Evolutionary conservation across 2,888 invertebrate genomes (phyloP).

Genomic region (Phalera bucephala): DNA sequence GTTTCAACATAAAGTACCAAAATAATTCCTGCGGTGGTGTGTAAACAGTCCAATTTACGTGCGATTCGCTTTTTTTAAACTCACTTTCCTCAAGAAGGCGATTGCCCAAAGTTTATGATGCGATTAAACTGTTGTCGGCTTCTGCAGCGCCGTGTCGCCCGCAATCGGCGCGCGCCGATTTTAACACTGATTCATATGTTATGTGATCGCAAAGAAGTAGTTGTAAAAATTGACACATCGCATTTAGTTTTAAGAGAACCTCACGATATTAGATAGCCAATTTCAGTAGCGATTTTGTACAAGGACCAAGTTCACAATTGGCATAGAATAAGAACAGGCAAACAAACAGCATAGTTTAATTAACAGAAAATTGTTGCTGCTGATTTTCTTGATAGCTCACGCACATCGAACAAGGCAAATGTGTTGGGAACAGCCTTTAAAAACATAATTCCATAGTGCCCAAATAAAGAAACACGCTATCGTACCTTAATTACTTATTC

Average conservation of each 20-base stretch:
- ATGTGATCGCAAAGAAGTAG: not conserved
- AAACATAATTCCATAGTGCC: conserved; percentile 19
- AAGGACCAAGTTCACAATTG: no score
- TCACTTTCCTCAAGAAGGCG: conserved; percentile 52
- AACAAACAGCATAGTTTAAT: no score
- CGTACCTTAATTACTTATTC: conserved; percentile 45
- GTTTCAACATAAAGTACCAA: conserved; percentile 72
- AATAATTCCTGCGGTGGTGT: conserved; percentile 57
- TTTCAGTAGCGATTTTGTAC: no score
- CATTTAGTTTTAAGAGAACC: not conserved
- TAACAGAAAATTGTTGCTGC: no score
- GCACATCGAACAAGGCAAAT: no score
- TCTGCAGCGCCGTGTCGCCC: conserved; percentile 37
- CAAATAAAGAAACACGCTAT: conserved; percentile 31
- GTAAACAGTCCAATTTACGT: conserved; percentile 69
- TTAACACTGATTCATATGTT: not conserved
- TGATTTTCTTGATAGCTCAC: no score
- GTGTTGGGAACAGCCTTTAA: conserved; percentile 5
- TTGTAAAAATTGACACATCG: conserved; percentile 1
- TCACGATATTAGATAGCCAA: not conserved
- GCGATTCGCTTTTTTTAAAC: conserved; percentile 48
- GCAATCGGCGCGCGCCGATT: conserved; percentile 9
- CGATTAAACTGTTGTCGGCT: conserved; percentile 54
- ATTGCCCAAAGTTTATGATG: conserved; percentile 54
- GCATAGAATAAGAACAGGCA: no score